phyloP scores from a whole-genome alignment of 1,140 invertebrate species.

The Tyrophagus putrescentiae region DNA sequence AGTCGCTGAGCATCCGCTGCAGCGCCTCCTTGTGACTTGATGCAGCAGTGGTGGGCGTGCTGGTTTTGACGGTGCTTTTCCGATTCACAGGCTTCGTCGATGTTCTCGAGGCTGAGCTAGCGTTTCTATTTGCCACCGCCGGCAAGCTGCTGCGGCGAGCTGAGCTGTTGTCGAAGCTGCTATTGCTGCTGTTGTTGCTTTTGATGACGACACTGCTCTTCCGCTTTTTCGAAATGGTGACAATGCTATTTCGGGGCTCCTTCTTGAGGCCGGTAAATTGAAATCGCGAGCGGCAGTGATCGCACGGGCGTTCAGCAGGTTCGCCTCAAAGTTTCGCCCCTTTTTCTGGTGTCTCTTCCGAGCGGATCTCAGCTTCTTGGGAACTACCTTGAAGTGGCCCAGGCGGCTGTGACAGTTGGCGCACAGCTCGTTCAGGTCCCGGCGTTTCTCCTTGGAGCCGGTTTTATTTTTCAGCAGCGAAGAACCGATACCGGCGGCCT shows the following conservation, averaged over 20 bases:
- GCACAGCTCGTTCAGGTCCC: neutral
- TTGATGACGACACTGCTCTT: too few species aligned
- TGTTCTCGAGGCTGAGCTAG: too few species aligned
- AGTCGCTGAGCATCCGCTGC: neutral
- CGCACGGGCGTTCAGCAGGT: neutral
- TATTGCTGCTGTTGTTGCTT: too few species aligned
- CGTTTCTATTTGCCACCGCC: too few species aligned
- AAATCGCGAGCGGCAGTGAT: neutral
- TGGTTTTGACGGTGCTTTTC: neutral
- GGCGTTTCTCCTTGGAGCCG: neutral
- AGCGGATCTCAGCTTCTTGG: too few species aligned
- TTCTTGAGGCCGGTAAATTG: neutral
- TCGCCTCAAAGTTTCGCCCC: neutral
- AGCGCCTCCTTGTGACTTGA: neutral
- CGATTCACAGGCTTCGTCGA: neutral
- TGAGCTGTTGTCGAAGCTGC: too few species aligned
- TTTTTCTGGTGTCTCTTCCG: slow-evolving; percentile 8
- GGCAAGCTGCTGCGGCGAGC: too few species aligned
- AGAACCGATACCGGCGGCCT: neutral
- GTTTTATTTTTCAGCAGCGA: neutral
- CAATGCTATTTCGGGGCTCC: neutral
- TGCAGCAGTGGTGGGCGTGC: neutral
- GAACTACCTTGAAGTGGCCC: too few species aligned
- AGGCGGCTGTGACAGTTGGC: neutral
- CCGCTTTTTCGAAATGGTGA: too few species aligned